Conservation (phyloP, 92 coral and sea anemone species). For the Desmophyllum pertusum region DNA sequence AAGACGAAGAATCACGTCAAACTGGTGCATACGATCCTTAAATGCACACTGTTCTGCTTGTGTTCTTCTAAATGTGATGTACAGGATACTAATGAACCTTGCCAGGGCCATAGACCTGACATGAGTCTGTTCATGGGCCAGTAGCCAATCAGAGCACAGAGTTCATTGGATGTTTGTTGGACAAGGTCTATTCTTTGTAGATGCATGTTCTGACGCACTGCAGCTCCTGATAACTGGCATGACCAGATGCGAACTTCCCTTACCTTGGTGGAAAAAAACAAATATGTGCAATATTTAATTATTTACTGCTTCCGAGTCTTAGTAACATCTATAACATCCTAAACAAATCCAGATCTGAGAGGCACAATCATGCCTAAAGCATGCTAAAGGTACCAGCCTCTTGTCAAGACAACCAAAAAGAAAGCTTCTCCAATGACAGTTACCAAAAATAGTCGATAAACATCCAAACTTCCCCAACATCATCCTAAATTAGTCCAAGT, state of each 20-base stretch:
- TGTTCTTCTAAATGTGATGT: slow-evolving; percentile 75
- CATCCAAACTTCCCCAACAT: too few relatives aligned
- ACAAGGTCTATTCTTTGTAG: slow-evolving; percentile 76
- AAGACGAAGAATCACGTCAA: slow-evolving; percentile 60
- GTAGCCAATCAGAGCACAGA: slow-evolving; percentile 78
- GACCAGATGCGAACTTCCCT: slow-evolving; percentile 88
- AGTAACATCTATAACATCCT: too few relatives aligned
- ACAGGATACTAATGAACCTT: slow-evolving; percentile 78
- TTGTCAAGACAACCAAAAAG: too few relatives aligned
- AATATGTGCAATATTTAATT: too few relatives aligned
- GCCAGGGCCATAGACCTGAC: slow-evolving; percentile 95
- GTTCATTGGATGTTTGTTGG: slow-evolving; percentile 38
- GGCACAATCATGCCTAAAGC: too few relatives aligned
- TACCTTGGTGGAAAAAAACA: slow-evolving; percentile 49
- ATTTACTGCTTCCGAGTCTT: too few relatives aligned
- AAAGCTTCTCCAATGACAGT: too few relatives aligned
- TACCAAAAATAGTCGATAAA: too few relatives aligned
- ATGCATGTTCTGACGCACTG: slow-evolving; percentile 79
- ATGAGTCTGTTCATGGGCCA: slow-evolving; percentile 92
- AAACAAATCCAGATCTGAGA: too few relatives aligned
- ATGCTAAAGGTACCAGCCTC: too few relatives aligned
- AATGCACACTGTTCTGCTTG: slow-evolving; percentile 54
- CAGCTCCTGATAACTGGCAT: slow-evolving; percentile 65
- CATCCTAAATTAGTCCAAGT: too few relatives aligned
- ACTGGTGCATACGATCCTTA: slow-evolving; percentile 64